Evolutionary conservation across 1,140 invertebrate species (phyloP).

Genomic region (Paramacrobiotus metropolitanus): DNA sequence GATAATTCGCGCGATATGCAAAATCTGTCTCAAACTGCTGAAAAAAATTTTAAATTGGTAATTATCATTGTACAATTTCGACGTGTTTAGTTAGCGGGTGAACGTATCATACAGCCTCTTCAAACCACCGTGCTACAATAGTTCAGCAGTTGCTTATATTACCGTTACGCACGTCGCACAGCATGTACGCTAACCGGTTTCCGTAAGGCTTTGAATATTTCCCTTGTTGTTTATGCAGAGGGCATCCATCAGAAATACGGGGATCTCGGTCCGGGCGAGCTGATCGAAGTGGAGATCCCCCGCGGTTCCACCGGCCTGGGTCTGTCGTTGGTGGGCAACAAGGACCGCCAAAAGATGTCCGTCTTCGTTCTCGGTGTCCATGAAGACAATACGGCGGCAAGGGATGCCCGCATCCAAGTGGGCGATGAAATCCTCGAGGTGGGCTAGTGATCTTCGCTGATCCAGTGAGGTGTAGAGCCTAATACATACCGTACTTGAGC

Average conservation of each 20-base stretch:
- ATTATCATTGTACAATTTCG: too few species aligned
- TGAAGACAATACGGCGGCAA: slow-evolving; percentile 51
- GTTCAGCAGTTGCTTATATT: too few species aligned
- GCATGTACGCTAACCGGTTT: too few species aligned
- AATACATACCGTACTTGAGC: slow-evolving; percentile 1
- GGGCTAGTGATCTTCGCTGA: slow-evolving; percentile 10
- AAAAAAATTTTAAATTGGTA: too few species aligned
- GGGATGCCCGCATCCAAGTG: slow-evolving; percentile 48
- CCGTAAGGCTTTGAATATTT: too few species aligned
- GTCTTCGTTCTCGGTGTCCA: slow-evolving; percentile 86
- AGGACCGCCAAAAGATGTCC: slow-evolving; percentile 76
- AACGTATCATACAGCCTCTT: too few species aligned
- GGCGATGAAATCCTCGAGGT: slow-evolving; percentile 92
- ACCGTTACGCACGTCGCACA: too few species aligned
- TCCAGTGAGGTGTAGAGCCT: not conserved
- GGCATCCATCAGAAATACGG: slow-evolving; percentile 43
- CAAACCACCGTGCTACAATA: too few species aligned
- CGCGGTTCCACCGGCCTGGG: slow-evolving; percentile 40
- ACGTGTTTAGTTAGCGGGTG: too few species aligned
- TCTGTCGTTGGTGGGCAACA: slow-evolving; percentile 73
- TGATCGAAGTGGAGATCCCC: slow-evolving; percentile 41
- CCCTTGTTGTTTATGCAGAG: not conserved
- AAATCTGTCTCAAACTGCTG: too few species aligned
- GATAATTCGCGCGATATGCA: too few species aligned
- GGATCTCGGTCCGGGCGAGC: slow-evolving; percentile 36